Evolutionary conservation across 2,113 vertebrate species (phyloP).

Genomic region (Eclectus roratus): DNA sequence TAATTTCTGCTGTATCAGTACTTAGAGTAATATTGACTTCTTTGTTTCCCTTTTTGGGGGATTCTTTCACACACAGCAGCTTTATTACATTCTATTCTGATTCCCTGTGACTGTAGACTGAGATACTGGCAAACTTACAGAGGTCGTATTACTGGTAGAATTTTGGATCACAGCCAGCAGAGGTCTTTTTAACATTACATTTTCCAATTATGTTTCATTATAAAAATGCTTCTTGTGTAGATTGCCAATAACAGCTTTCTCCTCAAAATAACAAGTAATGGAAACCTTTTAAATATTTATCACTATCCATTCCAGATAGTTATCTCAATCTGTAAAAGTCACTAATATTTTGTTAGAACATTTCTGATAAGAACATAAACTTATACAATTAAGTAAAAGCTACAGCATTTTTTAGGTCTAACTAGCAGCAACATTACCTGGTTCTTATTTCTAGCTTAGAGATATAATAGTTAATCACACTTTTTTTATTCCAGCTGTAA

Average conservation of each 20-base stretch:
- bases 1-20: not conserved
- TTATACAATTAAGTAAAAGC: not conserved
- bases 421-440: not conserved
- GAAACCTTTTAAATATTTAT: not conserved
- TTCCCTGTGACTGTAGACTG: not conserved
- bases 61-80: not conserved
- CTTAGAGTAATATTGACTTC: not conserved
- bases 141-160: not conserved
- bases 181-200: not conserved
- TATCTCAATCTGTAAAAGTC: not conserved
- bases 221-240: not conserved
- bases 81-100: not conserved
- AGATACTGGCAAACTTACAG: not conserved
- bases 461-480: not conserved
- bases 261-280: not conserved
- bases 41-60: not conserved
- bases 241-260: not conserved
- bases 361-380: not conserved
- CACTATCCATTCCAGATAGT: not conserved
- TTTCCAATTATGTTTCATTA: not conserved
- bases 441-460: not conserved
- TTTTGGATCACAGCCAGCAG: not conserved
- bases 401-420: not conserved
- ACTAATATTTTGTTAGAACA: not conserved
- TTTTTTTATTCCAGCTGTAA: not conserved